Conservation (phyloP, 2,113 vertebrate species). For the Egretta garzetta region DNA sequence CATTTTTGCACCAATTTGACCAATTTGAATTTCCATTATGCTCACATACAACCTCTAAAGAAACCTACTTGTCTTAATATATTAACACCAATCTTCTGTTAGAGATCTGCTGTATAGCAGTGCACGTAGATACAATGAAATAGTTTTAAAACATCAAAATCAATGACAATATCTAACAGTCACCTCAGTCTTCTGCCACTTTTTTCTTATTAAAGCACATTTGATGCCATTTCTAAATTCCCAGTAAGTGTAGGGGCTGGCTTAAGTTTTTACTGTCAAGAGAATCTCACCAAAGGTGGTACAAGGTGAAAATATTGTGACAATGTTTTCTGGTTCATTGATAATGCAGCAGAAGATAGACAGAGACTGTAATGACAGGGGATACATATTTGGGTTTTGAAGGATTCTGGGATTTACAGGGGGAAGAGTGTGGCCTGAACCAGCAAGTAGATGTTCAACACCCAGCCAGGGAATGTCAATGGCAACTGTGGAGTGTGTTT, state of each 20-base stretch:
- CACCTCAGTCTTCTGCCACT: neutral
- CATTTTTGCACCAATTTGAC: neutral
- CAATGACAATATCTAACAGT: neutral
- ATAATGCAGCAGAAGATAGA: neutral
- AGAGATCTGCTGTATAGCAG: neutral
- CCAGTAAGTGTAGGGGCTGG: neutral
- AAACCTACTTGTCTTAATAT: neutral
- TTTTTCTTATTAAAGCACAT: neutral
- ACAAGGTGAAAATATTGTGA: neutral
- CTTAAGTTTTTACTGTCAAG: neutral
- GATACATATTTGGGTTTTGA: neutral
- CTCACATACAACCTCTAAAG: neutral
- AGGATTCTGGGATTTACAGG: neutral
- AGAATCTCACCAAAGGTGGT: neutral
- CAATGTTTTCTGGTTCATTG: neutral
- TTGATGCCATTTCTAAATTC: neutral
- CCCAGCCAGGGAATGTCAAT: neutral
- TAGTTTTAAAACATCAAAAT: neutral
- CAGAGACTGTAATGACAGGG: neutral
- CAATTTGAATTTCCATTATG: neutral
- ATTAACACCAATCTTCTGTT: neutral
- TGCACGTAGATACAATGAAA: neutral
- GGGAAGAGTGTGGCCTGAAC: neutral
- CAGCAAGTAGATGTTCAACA: neutral
- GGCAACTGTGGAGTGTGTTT: neutral